phyloP scores from a whole-genome alignment of 2,113 vertebrate species.

The Paramisgurnus dabryanus region DNA sequence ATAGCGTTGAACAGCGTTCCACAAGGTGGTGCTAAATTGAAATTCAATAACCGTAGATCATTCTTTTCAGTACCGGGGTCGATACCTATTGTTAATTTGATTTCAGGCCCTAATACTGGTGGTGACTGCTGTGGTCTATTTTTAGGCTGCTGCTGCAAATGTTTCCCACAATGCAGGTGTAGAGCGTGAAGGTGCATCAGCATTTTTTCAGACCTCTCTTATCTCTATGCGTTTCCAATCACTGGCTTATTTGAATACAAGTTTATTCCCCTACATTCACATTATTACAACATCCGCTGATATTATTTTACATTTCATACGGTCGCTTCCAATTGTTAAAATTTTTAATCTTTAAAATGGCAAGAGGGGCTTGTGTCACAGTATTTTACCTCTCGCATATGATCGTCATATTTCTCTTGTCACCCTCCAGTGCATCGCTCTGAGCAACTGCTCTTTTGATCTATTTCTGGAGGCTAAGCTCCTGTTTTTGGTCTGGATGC shows the following conservation, averaged over 20 bases:
- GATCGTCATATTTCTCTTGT: not conserved
- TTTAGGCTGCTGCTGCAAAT: constrained; percentile 54
- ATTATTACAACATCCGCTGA: not conserved
- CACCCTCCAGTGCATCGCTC: not conserved
- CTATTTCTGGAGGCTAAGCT: constrained; percentile 1
- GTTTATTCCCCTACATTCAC: not conserved
- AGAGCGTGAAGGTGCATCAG: constrained; percentile 53
- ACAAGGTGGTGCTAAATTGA: constrained; percentile 36
- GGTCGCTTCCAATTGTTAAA: not conserved
- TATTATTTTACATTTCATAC: not conserved
- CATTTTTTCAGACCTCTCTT: not conserved
- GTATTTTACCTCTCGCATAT: not conserved
- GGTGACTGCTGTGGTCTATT: constrained; percentile 60
- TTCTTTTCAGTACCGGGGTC: constrained; percentile 47
- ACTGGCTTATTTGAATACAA: not conserved
- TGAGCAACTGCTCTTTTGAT: constrained; percentile 19
- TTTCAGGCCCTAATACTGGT: constrained; percentile 42
- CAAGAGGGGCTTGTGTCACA: not conserved
- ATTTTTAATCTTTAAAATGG: not conserved
- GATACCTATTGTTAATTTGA: constrained; percentile 51
- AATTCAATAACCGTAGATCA: constrained; percentile 53
- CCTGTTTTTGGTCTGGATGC: constrained; percentile 20
- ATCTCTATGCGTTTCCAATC: constrained; percentile 12
- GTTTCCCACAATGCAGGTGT: constrained; percentile 59
- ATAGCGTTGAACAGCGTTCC: constrained; percentile 8